These are phyloP conservation scores for Rhagoletis pomonella DNA, from an alignment of 1,140 invertebrate species.

Conservation along the genomic window DNA sequence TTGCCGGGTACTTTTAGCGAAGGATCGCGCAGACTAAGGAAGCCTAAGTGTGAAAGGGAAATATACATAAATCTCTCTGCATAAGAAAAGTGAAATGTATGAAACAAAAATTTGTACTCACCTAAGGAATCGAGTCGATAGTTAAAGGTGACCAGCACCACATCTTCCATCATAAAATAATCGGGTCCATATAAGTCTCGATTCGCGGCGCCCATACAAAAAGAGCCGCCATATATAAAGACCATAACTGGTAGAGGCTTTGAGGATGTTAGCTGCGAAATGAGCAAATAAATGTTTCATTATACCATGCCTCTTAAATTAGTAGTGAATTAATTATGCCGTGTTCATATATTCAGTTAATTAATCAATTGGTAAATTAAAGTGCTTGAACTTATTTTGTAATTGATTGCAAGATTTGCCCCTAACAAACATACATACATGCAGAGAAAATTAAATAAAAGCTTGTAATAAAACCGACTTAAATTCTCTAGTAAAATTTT, in stretches of 20 bases:
- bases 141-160: constrained; percentile 82
- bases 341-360: too few relatives aligned
- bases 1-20: constrained; percentile 70
- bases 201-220: constrained; percentile 75
- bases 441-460: too few relatives aligned
- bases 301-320: not conserved
- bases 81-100: not conserved
- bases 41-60: constrained; percentile 57
- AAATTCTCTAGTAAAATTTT: too few relatives aligned
- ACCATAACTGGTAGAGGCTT: constrained; percentile 79
- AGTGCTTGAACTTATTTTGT: too few relatives aligned
- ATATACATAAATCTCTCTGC: not conserved
- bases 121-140: constrained; percentile 80
- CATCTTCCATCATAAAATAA: constrained; percentile 78
- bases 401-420: too few relatives aligned
- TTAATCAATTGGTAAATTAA: too few relatives aligned
- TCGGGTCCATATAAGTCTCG: constrained; percentile 77
- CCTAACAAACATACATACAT: too few relatives aligned
- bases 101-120: constrained; percentile 55
- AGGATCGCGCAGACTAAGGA: constrained; percentile 70
- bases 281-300: not conserved
- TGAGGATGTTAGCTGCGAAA: constrained; percentile 58
- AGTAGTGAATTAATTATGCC: not conserved
- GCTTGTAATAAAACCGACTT: too few relatives aligned
- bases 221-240: constrained; percentile 83